phyloP scores from a whole-genome alignment of 2,888 invertebrate genomes.

The Yponomeuta sedellus region DNA sequence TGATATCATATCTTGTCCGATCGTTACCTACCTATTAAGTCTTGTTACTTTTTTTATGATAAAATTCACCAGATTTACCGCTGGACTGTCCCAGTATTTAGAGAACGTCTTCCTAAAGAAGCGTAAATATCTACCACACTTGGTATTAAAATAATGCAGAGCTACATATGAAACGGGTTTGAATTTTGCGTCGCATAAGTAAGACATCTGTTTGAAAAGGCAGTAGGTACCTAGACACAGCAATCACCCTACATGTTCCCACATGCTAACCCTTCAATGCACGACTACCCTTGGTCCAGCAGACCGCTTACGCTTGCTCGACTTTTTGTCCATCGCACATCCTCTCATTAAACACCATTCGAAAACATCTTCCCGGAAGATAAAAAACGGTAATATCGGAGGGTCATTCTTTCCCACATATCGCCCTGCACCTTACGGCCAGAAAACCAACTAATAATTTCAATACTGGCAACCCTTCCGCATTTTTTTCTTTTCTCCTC shows the following conservation, averaged over 20 bases:
- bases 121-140: too few species aligned
- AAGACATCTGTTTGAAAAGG: not conserved
- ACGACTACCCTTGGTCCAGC: conserved; percentile 50
- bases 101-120: too few species aligned
- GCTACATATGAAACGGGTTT: not conserved
- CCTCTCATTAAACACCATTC: conserved; percentile 50
- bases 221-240: not conserved
- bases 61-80: too few species aligned
- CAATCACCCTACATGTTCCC: conserved; percentile 3
- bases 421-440: conserved; percentile 51
- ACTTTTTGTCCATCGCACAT: conserved; percentile 50
- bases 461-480: conserved; percentile 70
- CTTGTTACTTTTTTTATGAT: too few species aligned
- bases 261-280: conserved; percentile 26
- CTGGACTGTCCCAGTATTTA: too few species aligned
- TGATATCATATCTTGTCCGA: too few species aligned
- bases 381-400: conserved; percentile 50
- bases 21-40: too few species aligned
- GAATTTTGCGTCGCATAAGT: not conserved
- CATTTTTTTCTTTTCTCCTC: conserved; percentile 54
- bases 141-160: too few species aligned
- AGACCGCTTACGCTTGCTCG: conserved; percentile 21
- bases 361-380: conserved; percentile 69
- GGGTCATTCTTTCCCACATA: conserved; percentile 71
- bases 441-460: conserved; percentile 68